Evolutionary conservation across 2,113 vertebrate genomes (phyloP), one percentile per base, ranked within the genome.

Genomic region (Pao palembangensis): DNA sequence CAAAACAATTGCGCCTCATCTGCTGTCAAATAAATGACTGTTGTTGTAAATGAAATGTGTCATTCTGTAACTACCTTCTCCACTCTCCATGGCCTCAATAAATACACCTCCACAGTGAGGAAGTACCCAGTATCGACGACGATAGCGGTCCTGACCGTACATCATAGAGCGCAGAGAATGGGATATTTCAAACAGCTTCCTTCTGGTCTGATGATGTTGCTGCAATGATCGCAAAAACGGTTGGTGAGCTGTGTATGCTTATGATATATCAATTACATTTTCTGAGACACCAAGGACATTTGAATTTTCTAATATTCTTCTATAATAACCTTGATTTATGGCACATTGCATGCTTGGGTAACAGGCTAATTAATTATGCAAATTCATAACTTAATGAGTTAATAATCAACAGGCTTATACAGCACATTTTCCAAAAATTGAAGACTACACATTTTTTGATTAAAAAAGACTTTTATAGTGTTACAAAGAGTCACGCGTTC

Each of bases 131-230:
- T 98, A 99, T 19, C 96, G 91, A 10, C 97, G 94, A 46, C 93
- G 91, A 71, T 94, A 99, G 2, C 97, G 94, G 78, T 99, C 96
- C 71, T 98, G 96, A 14, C 97, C 97, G 7, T 98, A 98, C 92
- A 94, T 95, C 95, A 97, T 94, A 0, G 95, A 96, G 61, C 97
- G 95, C 47, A 99, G 85, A 47, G 94, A 95, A 61, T 99, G 95
- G 0, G 96, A 98, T 3, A 95, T 94, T 75, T 98, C 97, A 77
- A 97, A 98, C 42, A 99, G 85, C 86, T 99, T 99, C 82, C 88
- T 93, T 60, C 96, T 92, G 82, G 94, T 96, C 83, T 98, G 96
- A 86, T 94, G 96, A 75, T 98, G 96, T 92, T 99, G 97, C 97
- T 98, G 89, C 87, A 75, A 68, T 7, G 20, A 34, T 3, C 55